Evolutionary conservation across 2,797 vertebrate species (phyloP), one percentile per base, ranked within the genome.

Genomic region (Sylvilagus floridanus): DNA sequence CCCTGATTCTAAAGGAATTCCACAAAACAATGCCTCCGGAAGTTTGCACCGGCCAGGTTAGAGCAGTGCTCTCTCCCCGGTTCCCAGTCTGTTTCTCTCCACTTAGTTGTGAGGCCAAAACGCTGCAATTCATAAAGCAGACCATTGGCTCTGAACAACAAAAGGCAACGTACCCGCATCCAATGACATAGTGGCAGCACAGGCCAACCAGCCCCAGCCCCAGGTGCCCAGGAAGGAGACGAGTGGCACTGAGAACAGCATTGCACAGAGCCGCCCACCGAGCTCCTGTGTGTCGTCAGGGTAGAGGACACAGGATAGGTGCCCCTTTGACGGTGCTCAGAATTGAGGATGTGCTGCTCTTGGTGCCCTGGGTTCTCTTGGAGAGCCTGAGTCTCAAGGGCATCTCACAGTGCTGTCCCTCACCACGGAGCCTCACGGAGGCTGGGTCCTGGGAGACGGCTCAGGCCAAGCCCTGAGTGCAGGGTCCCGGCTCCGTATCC

Each of bases 81-180:
- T 68, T 86, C 77, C 26, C 24, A 69, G 22, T 71, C 35, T 54
- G 42, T 60, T 42, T 75, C 16, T 71, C 30, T 84, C 35, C 52
- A 24, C 35, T 68, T 52, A 81, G 81, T 32, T 3, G 28, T 60
- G 66, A 66, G 54, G n/a, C 62, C 77, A 78, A 90, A 94, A 92
- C 90, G 66, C 37, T 65, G 4, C 73, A 91, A 90, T 94, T 65
- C 93, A 84, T 47, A 71, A 85, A 60, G 62, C 78, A 91, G 26
- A 75, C 72, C 69, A 84, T 82, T 84, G 85, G 86, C 63, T 95
- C 60, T 93, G 65, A 60, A 60, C 35, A 88, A 75, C 68, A 72
- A 42, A 94, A 83, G 50, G 16, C 63, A 63, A 76, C 16, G 65
- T 82, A 82, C 30, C 78, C 69, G 17, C 19, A 19, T 81, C 71